These are phyloP conservation scores for Cryptocephalus moraei DNA, from an alignment of 2,888 invertebrate species.

Conservation along the genomic window DNA sequence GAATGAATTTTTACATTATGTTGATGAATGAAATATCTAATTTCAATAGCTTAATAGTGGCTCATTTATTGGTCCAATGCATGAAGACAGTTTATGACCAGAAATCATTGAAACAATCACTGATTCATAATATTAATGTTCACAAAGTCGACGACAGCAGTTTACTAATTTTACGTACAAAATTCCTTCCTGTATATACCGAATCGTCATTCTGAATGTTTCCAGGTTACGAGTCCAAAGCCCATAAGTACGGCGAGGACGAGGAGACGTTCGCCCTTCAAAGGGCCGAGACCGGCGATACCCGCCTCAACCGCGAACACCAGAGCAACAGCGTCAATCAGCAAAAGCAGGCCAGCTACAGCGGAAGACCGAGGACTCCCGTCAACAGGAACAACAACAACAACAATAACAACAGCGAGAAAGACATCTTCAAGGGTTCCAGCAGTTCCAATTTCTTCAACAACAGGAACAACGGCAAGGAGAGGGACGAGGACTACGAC, in stretches of 20 bases:
- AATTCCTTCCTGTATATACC: too few species aligned
- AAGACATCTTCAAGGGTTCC: slow-evolving; percentile 57
- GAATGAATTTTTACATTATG: too few species aligned
- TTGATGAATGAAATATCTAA: too few species aligned
- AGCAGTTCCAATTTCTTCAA: slow-evolving; percentile 71
- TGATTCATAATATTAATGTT: too few species aligned
- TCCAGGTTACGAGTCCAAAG: slow-evolving; percentile 55
- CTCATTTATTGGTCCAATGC: too few species aligned
- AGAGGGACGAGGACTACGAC: slow-evolving; percentile 44
- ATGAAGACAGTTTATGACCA: too few species aligned
- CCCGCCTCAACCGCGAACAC: slow-evolving; percentile 34
- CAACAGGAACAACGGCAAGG: slow-evolving; percentile 49
- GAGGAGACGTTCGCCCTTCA: slow-evolving; percentile 64
- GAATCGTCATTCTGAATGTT: too few species aligned
- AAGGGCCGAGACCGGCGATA: slow-evolving; percentile 57
- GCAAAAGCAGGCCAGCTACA: slow-evolving; percentile 24
- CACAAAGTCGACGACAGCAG: too few species aligned
- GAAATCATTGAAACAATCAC: too few species aligned
- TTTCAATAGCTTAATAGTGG: too few species aligned
- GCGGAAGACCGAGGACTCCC: slow-evolving; percentile 22
- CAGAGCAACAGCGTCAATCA: slow-evolving; percentile 35
- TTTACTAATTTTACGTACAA: too few species aligned
- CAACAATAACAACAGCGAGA: slow-evolving; percentile 25
- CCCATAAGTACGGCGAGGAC: slow-evolving; percentile 52
- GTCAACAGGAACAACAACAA: slow-evolving; percentile 20